Conservation (phyloP, 1,140 invertebrate species). For the Psilanteris sp. region DNA sequence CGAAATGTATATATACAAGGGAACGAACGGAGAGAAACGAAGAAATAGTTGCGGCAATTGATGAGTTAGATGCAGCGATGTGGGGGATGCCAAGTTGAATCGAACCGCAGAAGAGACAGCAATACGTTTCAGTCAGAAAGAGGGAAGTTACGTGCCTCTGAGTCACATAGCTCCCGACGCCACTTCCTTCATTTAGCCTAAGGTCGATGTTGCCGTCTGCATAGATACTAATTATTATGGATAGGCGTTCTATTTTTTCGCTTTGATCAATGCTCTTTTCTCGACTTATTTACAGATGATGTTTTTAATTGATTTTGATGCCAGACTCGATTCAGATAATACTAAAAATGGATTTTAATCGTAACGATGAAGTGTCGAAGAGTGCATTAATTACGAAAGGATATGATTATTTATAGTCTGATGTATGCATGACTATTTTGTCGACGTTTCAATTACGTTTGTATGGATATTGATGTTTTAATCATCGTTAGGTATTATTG, state of each 20-base stretch:
- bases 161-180: constrained; percentile 58
- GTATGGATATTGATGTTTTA: neutral
- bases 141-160: constrained; percentile 42
- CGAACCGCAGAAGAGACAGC: constrained; percentile 37
- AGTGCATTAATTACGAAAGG: constrained; percentile 11
- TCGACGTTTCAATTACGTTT: no score
- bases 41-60: constrained; percentile 31
- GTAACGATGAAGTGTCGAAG: constrained; percentile 1
- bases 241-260: constrained; percentile 18
- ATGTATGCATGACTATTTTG: no score
- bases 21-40: no score
- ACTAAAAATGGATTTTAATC: constrained; percentile 16
- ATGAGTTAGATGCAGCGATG: constrained; percentile 30
- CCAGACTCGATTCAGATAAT: constrained; percentile 12
- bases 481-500: constrained; percentile 10
- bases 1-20: constrained; percentile 31
- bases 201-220: constrained; percentile 18
- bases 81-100: constrained; percentile 30
- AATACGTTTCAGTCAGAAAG: constrained; percentile 16
- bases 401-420: neutral
- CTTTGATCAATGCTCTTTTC: constrained; percentile 25
- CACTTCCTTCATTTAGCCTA: constrained; percentile 55
- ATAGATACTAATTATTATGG: constrained; percentile 47
- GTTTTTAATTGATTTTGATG: constrained; percentile 19
- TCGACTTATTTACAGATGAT: constrained; percentile 15